A percentile compares a stretch with the other conserved stretches of the same genome.
Evolutionary conservation across 2,797 vertebrate genomes (phyloP).

Genomic region (Cetoscarus ocellatus): DNA sequence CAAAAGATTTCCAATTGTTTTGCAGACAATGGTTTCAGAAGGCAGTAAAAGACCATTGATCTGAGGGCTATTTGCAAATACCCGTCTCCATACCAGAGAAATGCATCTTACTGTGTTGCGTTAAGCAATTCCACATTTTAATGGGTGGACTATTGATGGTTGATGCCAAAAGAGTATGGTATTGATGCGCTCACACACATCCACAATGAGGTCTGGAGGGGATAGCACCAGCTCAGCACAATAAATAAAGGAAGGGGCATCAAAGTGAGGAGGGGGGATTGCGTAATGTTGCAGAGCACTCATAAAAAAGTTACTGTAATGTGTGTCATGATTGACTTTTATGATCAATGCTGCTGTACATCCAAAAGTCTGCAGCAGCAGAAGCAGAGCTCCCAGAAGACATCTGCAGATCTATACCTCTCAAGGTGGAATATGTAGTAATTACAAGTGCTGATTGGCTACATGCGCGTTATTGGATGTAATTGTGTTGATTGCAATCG

Average conservation of each 20-base stretch:
- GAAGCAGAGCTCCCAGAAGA: conserved; percentile 34
- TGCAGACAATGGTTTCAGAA: conserved; percentile 81
- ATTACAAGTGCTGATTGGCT: conserved; percentile 76
- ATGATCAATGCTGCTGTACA: conserved; percentile 71
- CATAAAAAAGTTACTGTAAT: conserved; percentile 80
- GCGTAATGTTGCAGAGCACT: conserved; percentile 59
- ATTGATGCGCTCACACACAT: conserved; percentile 75
- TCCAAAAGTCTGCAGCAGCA: conserved; percentile 54
- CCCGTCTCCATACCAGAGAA: conserved; percentile 65
- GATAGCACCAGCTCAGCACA: conserved; percentile 75
- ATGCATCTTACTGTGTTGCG: conserved; percentile 78
- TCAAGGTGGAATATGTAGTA: conserved; percentile 60
- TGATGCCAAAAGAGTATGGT: conserved; percentile 77
- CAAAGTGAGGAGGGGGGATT: conserved; percentile 64
- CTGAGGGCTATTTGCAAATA: conserved; percentile 77
- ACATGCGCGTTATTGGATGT: conserved; percentile 77
- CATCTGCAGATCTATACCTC: conserved; percentile 67
- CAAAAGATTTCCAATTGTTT: conserved; percentile 86
- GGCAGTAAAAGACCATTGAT: conserved; percentile 82
- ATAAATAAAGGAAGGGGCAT: conserved; percentile 74
- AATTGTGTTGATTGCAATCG: conserved; percentile 79
- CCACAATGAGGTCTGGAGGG: conserved; percentile 80
- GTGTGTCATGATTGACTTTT: conserved; percentile 79
- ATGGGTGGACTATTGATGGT: conserved; percentile 80
- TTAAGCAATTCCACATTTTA: conserved; percentile 83